Evolutionary conservation across 2,797 vertebrate genomes (phyloP), one percentile per base, ranked within the genome.

Genomic region (Crenuchus spilurus): DNA sequence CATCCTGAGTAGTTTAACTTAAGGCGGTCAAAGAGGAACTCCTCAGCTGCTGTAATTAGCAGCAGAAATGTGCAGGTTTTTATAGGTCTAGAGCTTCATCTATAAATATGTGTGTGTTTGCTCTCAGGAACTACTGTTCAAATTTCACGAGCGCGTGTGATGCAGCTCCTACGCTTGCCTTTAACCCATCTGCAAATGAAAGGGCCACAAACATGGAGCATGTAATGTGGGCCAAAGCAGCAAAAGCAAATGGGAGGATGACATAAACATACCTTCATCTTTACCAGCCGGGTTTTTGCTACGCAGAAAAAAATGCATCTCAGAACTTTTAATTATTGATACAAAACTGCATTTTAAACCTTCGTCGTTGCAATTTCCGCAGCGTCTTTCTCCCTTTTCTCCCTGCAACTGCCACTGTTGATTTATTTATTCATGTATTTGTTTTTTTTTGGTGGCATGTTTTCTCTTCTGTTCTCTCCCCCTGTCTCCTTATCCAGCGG

Each of bases 401-500:
- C 83, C 83, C 80, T 79, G 80, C 79, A 81, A 78, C 35, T 83
- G 24, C 85, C 82, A 82, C 83, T 91, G 88, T 89, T 88, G 79
- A 91, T 91, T 91, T 91, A 91, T 92, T 92, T 92, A 91, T 90
- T 88, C 85, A 88, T 91, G 88, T 91, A 86, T 91, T 92, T 91
- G 87, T 92, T 90, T 92, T 91, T 78, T 88, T 89, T 81, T 84
- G 87, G 80, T 84, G 52, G 82, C 44, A 80, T 84, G 83, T 18
- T 72, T 76, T 82, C 81, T 85, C 63, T 75, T 75, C 72, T 65
- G 31, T 42, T 76, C 73, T 68, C 78, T 76, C 68, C 76, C 49
- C 71, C 46, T 20, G 11, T 80, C 68, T 61, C 42, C 48, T 64
- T 66, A 87, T 88, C 87, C 82, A 88, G 86, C 87, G 87, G 88